Conservation (phyloP, 2,797 vertebrate genomes). For the Florisuga fusca region DNA sequence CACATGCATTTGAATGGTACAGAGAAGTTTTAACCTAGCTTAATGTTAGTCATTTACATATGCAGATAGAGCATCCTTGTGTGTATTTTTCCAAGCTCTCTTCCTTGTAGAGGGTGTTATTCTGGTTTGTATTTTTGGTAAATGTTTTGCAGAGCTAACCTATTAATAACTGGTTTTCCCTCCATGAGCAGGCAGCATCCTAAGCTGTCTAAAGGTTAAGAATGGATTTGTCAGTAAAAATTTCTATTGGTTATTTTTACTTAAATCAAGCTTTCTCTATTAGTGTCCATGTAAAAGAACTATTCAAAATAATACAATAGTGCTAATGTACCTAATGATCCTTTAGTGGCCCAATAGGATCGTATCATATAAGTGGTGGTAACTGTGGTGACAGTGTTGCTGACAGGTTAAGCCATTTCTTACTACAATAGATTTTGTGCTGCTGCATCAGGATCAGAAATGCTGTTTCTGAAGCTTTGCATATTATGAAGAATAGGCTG, state of each 20-base stretch:
- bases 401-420: slow-evolving; percentile 52
- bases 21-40: background rate
- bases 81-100: background rate
- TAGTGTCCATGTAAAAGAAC: background rate
- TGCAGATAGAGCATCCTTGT: slow-evolving; percentile 24
- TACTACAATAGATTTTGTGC: slow-evolving; percentile 38
- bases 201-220: background rate
- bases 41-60: slow-evolving; percentile 7
- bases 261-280: slow-evolving; percentile 28
- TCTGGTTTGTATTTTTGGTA: slow-evolving; percentile 18
- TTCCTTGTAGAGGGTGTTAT: background rate
- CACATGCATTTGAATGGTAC: background rate
- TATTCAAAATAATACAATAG: background rate
- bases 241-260: background rate
- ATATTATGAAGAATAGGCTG: slow-evolving; percentile 47
- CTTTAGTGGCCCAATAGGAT: slow-evolving; percentile 45
- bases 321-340: slow-evolving; percentile 3
- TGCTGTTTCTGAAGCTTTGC: slow-evolving; percentile 46
- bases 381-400: slow-evolving; percentile 18
- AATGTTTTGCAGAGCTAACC: background rate
- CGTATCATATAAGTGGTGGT: slow-evolving; percentile 18
- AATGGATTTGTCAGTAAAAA: slow-evolving; percentile 22
- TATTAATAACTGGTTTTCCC: background rate
- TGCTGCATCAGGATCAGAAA: slow-evolving; percentile 32
- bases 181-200: background rate